Evolutionary conservation across 2,797 vertebrate species (phyloP), one percentile per base, ranked within the genome.

Genomic region (Semaprochilodus insignis): DNA sequence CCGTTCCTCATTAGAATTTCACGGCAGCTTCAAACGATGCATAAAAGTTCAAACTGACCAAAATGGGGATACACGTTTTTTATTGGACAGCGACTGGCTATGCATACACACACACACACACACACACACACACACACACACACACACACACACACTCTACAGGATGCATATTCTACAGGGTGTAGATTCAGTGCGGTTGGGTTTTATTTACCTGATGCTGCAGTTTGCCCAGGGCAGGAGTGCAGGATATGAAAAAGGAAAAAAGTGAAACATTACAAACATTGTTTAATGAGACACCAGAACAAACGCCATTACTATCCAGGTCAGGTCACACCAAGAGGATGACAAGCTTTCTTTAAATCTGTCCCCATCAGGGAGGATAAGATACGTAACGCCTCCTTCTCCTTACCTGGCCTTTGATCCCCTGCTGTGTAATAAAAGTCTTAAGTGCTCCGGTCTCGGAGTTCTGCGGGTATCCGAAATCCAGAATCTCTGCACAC

Each of bases 391-490:
- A 8, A 31, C 54, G 70, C 51, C 14, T 55, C 1, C 16, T n/a
- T 25, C 48, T 19, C 27, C 85, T 88, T 95, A 99, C 98, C 97
- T 99, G 98, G 92, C 98, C 98, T 93, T 99, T 99, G 90, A 99
- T 98, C 90, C 98, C 98, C 93, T 99, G 98, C 87, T 99, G 98
- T 83, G 98, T 99, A 93, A 99, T 99, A 92, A 99, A 99, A 73
- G 98, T 99, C 95, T 99, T 99, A 93, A 99, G 93, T 1, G 98
- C 97, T 25, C 98, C 98, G 0, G 98, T 99, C 94, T 99, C 98
- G 13, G 98, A 99, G 91, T 99, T 99, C 93, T 99, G 98, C 88
- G 98, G 98, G 89, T 99, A 99, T 80, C 98, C 98, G 92, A 99
- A 99, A 89, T 99, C 98, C 94, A 99, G 93, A 91, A 99, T 99